Conservation (phyloP, 2,797 vertebrate genomes). For the Aldrovandia affinis region DNA sequence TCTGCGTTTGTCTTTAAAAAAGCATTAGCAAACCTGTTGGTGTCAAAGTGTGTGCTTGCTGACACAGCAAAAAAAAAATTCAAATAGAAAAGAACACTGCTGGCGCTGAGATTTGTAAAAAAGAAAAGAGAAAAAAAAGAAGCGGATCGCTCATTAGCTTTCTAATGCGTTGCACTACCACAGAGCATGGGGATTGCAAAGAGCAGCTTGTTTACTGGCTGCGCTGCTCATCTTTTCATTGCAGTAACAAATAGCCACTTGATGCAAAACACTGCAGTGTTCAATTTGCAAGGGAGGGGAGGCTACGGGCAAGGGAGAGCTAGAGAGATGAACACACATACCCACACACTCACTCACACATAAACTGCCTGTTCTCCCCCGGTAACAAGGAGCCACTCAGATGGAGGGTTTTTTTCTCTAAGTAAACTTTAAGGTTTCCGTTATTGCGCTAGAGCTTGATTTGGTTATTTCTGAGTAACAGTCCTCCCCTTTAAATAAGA, state of each 20-base stretch:
- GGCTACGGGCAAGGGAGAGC: conserved; percentile 66
- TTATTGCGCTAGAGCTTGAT: conserved; percentile 68
- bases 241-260: conserved; percentile 78
- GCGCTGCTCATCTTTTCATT: conserved; percentile 62
- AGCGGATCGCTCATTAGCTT: conserved; percentile 5
- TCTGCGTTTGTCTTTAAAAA: not conserved
- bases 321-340: conserved; percentile 60
- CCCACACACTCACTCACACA: conserved; percentile 57
- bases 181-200: not conserved
- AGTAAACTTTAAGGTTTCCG: conserved; percentile 79
- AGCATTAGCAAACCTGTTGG: not conserved
- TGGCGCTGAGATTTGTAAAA: not conserved
- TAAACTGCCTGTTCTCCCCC: conserved; percentile 67
- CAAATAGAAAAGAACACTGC: conserved; percentile 1
- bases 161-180: not conserved
- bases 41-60: not conserved
- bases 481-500: conserved; percentile 53
- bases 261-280: conserved; percentile 28
- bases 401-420: conserved; percentile 60
- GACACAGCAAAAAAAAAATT: not conserved
- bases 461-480: conserved; percentile 58
- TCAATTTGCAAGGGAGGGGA: conserved; percentile 61
- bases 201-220: conserved; percentile 42
- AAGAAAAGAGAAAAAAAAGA: not conserved
- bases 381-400: conserved; percentile 76